Base-by-base conservation (phyloP, 2,888 invertebrate genomes). In the Ferrisia virgata region DNA sequence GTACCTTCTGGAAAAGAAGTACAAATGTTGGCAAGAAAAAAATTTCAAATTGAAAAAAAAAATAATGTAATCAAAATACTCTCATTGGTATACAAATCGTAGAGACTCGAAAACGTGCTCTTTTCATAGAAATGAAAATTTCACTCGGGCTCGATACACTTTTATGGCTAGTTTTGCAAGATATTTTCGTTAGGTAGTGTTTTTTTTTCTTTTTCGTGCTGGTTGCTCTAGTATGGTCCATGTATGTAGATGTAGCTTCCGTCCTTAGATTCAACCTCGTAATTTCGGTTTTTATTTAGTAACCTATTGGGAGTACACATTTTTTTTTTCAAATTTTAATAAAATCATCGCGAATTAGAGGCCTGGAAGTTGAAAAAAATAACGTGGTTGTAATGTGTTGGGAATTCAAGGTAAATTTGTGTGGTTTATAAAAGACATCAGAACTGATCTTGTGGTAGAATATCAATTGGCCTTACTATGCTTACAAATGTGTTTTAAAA, bases 61-160 rank as follows among this genome's bases (percentile, higher is more conserved):
- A 72, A 31, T 69, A 69, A 72, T 72, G 72, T 76, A 76, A 76
- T 76, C 72, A 76, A 36, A 76, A 76, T 76, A 76, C 72, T 76
- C 72, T 36, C 36, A 76, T 76, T 76, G 72, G 72, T 76, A 76
- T 76, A 76, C 72, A 76, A 76, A 76, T 76, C 72, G 72, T 36
- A 28, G 72, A 28, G 72, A 76, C 72, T 36, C 22, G 36, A 36
- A 76, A 76, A 76, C 72, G 72, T 76, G 72, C 72, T 15, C 72
- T 36, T 76, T 76, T 76, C 72, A 76, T 36, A 36, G 18, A 76
- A n/a, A 33, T 36, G 72, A 76, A 76, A 76, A 76, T 76, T 76
- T 76, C 36, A 36, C 72, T 36, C 9, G 36, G 18, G 72, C 15
- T 76, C n/a, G n/a, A n/a, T n/a, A 22, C 36, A 76, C 72, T 36